Evolutionary conservation across 2,888 invertebrate genomes (phyloP).

Genomic region (Meloe dianella): DNA sequence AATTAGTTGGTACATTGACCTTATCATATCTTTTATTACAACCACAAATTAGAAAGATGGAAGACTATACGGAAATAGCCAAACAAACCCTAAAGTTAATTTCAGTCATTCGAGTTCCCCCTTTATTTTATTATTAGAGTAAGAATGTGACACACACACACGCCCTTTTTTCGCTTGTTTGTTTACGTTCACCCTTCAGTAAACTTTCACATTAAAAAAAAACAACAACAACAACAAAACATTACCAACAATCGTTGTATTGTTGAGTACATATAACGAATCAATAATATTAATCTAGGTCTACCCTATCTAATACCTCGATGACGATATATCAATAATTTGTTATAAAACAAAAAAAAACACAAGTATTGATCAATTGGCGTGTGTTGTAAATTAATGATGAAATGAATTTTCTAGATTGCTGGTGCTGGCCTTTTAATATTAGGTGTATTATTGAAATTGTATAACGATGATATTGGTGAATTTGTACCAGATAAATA

Average conservation of each 20-base stretch:
- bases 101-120: too few species aligned
- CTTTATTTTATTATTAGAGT: not conserved
- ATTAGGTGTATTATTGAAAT: slow-evolving; percentile 40
- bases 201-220: not conserved
- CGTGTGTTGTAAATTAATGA: not conserved
- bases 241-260: too few species aligned
- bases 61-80: not conserved
- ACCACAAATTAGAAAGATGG: not conserved
- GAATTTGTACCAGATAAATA: slow-evolving; percentile 45
- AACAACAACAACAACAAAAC: not conserved
- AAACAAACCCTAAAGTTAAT: not conserved
- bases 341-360: not conserved
- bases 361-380: slow-evolving; percentile 12
- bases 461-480: slow-evolving; percentile 41
- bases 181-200: not conserved
- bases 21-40: not conserved
- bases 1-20: slow-evolving; percentile 3
- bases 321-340: slow-evolving; percentile 13
- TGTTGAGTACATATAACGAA: too few species aligned
- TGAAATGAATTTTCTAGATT: slow-evolving; percentile 34
- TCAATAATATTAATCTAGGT: slow-evolving; percentile 11
- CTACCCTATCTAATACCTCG: slow-evolving; percentile 3
- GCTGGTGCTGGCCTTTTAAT: slow-evolving; percentile 40
- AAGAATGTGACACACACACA: not conserved
- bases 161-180: not conserved